phyloP scores from a whole-genome alignment of 2,113 vertebrate species.

The Sarotherodon lohbergeri region DNA sequence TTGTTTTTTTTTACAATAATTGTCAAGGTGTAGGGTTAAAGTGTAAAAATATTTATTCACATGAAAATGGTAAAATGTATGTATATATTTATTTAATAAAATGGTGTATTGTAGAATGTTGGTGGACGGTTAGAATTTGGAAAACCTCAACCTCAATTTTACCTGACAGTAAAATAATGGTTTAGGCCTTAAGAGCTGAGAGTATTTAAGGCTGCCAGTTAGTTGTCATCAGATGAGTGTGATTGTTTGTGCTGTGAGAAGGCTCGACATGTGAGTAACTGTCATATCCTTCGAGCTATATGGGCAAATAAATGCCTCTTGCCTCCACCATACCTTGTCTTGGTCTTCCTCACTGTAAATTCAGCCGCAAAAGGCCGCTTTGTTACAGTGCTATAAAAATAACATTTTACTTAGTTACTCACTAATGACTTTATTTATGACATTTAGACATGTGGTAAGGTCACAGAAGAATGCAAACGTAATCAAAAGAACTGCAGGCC shows the following conservation, averaged over 20 bases:
- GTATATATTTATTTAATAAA: background rate
- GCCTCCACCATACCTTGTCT: background rate
- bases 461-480: background rate
- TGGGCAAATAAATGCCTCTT: background rate
- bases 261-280: background rate
- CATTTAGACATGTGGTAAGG: background rate
- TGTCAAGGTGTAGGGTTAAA: no score
- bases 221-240: background rate
- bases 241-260: background rate
- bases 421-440: background rate
- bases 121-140: accelerated
- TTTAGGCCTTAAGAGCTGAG: background rate
- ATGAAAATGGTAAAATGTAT: background rate
- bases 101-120: background rate
- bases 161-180: background rate
- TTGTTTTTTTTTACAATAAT: no score
- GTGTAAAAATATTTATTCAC: no score
- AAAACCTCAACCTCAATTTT: background rate
- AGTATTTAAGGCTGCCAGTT: background rate
- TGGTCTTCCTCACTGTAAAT: background rate
- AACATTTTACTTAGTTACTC: background rate
- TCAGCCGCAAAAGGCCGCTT: background rate
- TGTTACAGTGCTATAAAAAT: background rate
- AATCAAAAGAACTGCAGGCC: background rate
- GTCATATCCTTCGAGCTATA: background rate